A percentile compares a stretch with the other conserved stretches of the same genome.
Evolutionary conservation across 2,113 vertebrate genomes (phyloP).

Genomic region (Actenoides hombroni): DNA sequence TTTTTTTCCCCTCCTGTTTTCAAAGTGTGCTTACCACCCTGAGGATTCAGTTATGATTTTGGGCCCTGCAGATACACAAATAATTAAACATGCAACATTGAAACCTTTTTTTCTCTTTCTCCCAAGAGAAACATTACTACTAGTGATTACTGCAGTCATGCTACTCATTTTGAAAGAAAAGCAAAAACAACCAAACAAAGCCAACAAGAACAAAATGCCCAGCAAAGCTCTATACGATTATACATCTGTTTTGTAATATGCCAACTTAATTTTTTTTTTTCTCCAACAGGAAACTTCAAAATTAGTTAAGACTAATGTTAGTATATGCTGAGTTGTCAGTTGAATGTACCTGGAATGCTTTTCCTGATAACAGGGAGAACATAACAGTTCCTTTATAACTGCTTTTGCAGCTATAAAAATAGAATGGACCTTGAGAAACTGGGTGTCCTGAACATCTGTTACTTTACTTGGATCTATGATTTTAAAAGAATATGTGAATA

Average conservation of each 20-base stretch:
- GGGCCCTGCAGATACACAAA: not conserved
- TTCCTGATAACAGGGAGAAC: not conserved
- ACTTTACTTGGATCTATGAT: not conserved
- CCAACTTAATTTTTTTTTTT: not conserved
- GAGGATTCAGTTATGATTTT: conserved; percentile 6
- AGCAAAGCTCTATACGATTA: not conserved
- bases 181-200: not conserved
- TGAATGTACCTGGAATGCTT: conserved; percentile 3
- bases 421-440: not conserved
- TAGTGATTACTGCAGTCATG: not conserved
- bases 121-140: not conserved
- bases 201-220: not conserved
- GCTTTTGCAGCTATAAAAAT: not conserved
- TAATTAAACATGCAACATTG: not conserved
- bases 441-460: conserved; percentile 1
- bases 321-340: not conserved
- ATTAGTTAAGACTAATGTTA: not conserved
- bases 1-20: not conserved
- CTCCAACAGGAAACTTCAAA: not conserved
- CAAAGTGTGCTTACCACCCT: not conserved
- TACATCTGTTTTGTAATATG: not conserved
- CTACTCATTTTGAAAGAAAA: not conserved
- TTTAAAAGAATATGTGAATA: not conserved
- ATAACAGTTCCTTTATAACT: conserved; percentile 4
- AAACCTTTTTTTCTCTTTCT: not conserved